Evolutionary conservation across 2,113 vertebrate genomes (phyloP).

Genomic region (Zosterops japonicus): DNA sequence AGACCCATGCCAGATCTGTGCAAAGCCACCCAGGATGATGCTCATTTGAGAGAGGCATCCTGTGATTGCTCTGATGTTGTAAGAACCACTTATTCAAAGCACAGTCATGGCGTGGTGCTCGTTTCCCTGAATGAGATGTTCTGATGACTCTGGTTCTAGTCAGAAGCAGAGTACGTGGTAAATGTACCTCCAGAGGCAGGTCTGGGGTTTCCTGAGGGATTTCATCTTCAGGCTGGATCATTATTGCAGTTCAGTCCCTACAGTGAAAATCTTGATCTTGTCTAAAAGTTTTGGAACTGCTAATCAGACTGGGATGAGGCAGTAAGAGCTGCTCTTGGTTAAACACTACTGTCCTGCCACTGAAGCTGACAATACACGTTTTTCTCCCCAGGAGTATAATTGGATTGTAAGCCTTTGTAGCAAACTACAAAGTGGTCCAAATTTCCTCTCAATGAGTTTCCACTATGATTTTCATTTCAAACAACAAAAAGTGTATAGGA

Average conservation of each 20-base stretch:
- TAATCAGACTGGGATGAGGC: neutral
- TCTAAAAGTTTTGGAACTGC: neutral
- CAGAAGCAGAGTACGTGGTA: neutral
- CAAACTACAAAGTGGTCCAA: neutral
- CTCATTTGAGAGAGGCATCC: neutral
- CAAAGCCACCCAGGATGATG: neutral
- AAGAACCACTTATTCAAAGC: neutral
- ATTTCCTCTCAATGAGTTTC: neutral
- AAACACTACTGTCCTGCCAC: neutral
- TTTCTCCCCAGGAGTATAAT: constrained; percentile 7
- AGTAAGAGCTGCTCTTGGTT: neutral
- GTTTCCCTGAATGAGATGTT: neutral
- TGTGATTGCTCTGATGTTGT: neutral
- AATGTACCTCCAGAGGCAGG: neutral
- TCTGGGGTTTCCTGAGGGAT: neutral
- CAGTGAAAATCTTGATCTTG: neutral
- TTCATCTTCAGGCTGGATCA: neutral
- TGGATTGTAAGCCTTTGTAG: neutral
- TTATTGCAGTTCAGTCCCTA: neutral
- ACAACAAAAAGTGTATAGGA: neutral
- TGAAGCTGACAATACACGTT: neutral
- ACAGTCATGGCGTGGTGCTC: neutral
- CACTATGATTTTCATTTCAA: neutral
- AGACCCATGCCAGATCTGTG: neutral
- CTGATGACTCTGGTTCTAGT: neutral